phyloP scores from a whole-genome alignment of 1,140 invertebrate species.

The Rhyacophila brunnea region DNA sequence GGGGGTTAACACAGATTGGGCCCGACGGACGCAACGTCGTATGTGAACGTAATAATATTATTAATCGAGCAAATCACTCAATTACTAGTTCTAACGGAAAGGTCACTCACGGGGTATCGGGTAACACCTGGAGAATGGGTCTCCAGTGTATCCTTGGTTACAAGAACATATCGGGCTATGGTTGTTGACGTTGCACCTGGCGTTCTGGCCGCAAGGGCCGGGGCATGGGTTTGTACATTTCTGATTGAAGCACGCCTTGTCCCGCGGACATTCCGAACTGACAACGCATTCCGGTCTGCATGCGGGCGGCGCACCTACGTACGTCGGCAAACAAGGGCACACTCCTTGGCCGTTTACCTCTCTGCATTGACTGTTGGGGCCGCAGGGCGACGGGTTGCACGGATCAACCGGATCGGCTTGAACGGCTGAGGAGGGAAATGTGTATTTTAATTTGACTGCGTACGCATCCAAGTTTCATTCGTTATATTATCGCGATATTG shows the following conservation, averaged over 20 bases:
- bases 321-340: constrained; percentile 54
- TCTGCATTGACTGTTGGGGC: constrained; percentile 59
- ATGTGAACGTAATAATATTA: too few species aligned
- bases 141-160: constrained; percentile 59
- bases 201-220: constrained; percentile 56
- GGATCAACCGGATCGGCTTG: constrained; percentile 39
- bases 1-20: not conserved
- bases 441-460: too few species aligned
- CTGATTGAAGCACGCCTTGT: constrained; percentile 47
- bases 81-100: too few species aligned
- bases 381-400: constrained; percentile 58
- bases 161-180: constrained; percentile 64
- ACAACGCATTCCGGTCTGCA: constrained; percentile 50
- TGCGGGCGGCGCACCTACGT: constrained; percentile 56
- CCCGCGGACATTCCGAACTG: constrained; percentile 46
- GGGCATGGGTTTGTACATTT: constrained; percentile 49
- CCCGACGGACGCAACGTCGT: too few species aligned
- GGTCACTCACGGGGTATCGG: constrained; percentile 52
- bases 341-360: constrained; percentile 49
- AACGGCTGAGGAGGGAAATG: constrained; percentile 20
- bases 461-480: too few species aligned
- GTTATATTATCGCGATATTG: too few species aligned
- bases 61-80: too few species aligned
- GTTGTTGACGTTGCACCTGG: constrained; percentile 58
- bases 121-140: constrained; percentile 65